Evolutionary conservation across 23 tunicate genomes (phyloP).

Genomic region (Trididemnum clinides): DNA sequence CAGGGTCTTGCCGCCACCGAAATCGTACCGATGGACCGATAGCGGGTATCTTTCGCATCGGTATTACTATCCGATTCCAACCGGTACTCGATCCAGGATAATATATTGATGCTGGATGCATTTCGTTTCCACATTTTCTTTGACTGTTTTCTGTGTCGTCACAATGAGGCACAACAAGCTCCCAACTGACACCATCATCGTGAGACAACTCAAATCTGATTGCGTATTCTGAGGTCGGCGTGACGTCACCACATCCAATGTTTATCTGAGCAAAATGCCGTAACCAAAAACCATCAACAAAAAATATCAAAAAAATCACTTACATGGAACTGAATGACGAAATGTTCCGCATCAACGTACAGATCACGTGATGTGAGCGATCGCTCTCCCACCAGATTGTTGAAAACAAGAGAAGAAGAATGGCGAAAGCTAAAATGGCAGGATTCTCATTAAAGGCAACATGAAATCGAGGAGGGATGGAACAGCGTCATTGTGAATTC

Average conservation of each 20-base stretch:
- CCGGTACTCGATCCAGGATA: constrained; percentile 68
- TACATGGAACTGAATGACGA: constrained; percentile 84
- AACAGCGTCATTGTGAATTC: too few species aligned
- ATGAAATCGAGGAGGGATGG: too few species aligned
- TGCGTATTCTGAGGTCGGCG: constrained; percentile 19
- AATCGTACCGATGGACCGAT: constrained; percentile 45
- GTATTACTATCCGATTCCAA: constrained; percentile 56
- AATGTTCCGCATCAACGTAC: constrained; percentile 52
- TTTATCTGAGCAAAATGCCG: constrained; percentile 35
- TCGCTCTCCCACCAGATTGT: neutral
- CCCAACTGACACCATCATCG: constrained; percentile 80
- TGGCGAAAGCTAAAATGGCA: too few species aligned
- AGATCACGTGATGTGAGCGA: constrained; percentile 50
- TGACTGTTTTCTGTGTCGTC: constrained; percentile 35
- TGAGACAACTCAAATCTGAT: constrained; percentile 60
- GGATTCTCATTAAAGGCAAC: too few species aligned
- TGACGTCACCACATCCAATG: constrained; percentile 47
- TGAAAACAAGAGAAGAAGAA: too few species aligned
- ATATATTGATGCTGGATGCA: constrained; percentile 70
- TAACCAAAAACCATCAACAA: neutral
- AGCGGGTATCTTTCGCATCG: constrained; percentile 46
- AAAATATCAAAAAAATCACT: neutral
- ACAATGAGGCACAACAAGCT: constrained; percentile 57
- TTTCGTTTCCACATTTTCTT: constrained; percentile 44
- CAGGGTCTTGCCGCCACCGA: constrained; percentile 74